Evolutionary conservation across 2,113 vertebrate genomes (phyloP).

Genomic region (Siniperca knerii): DNA sequence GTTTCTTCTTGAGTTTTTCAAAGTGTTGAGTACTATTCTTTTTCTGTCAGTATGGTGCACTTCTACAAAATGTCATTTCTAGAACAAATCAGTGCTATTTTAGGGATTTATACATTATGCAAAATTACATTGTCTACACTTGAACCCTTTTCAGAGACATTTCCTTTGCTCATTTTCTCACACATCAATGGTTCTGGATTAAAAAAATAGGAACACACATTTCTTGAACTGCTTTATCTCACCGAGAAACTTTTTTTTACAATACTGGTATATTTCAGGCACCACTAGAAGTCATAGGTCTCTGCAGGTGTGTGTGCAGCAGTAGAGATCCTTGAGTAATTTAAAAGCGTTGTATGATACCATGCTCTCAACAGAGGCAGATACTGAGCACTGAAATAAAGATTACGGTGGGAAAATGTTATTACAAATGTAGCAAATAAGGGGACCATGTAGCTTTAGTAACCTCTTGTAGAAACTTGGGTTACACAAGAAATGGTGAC

Average conservation of each 20-base stretch:
- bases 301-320: background rate
- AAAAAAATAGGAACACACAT: background rate
- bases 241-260: background rate
- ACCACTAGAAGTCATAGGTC: background rate
- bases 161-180: background rate
- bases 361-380: background rate
- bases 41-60: constrained; percentile 24
- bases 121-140: constrained; percentile 3
- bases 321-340: background rate
- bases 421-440: constrained; percentile 45
- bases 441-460: constrained; percentile 28
- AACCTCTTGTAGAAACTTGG: background rate
- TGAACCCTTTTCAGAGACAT: background rate
- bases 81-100: constrained; percentile 41
- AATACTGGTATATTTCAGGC: background rate
- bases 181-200: background rate
- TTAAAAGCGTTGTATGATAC: background rate
- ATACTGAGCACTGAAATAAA: background rate
- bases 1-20: background rate
- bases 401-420: background rate
- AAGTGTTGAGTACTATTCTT: background rate
- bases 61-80: constrained; percentile 7
- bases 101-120: constrained; percentile 24
- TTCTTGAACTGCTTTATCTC: background rate
- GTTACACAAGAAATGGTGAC: background rate